These are phyloP conservation scores for Pomacea canaliculata DNA, from an alignment of 2,888 invertebrate genomes.

Conservation along the genomic window DNA sequence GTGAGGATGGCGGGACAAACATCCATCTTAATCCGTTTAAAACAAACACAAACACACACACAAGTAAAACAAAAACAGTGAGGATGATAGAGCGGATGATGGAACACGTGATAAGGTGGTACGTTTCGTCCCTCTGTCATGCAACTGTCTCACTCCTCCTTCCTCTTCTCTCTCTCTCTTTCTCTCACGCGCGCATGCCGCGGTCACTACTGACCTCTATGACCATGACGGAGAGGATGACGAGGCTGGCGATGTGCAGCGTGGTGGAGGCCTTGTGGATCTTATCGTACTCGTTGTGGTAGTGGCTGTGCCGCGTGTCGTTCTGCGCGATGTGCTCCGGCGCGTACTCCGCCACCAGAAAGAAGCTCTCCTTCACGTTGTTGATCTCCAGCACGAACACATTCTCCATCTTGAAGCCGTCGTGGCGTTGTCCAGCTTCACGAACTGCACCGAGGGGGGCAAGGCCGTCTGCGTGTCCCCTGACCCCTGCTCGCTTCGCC, in stretches of 20 bases:
- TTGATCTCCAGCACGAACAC: constrained; percentile 42
- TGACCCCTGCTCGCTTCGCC: neutral
- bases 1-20: too few species aligned
- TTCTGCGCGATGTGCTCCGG: constrained; percentile 30
- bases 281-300: constrained; percentile 40
- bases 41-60: too few species aligned
- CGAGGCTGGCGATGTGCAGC: constrained; percentile 48
- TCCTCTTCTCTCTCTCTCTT: neutral
- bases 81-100: too few species aligned
- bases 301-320: constrained; percentile 28
- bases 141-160: too few species aligned
- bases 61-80: too few species aligned
- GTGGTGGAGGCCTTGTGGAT: constrained; percentile 44
- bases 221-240: constrained; percentile 49
- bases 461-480: neutral
- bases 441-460: neutral
- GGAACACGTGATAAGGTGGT: too few species aligned
- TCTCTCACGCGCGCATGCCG: neutral
- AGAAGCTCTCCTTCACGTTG: constrained; percentile 40
- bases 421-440: neutral
- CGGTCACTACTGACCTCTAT: constrained; percentile 44
- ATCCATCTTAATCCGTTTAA: too few species aligned
- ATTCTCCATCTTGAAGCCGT: constrained; percentile 20
- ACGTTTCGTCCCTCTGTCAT: too few species aligned
- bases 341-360: constrained; percentile 40